Base-by-base conservation (phyloP, 2,113 vertebrate genomes). In the Vombatus ursinus region DNA sequence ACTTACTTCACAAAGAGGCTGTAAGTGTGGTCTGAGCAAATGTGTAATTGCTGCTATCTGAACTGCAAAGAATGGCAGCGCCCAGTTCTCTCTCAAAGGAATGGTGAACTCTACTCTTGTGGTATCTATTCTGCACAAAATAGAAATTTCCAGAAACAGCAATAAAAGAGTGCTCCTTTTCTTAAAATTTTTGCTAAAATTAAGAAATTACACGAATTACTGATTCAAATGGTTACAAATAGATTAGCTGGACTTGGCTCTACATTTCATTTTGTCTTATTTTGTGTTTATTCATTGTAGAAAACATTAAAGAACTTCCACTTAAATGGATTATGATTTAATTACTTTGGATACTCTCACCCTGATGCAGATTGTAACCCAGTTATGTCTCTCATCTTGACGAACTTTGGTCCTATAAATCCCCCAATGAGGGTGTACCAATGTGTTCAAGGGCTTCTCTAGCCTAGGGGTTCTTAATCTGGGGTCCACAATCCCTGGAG, bases 21-120 rank as follows among this genome's bases (percentile, higher is more conserved):
- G 99, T 95, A 99, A 98, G 94, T 99, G 99, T 96, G 98, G 98
- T 95, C 99, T 98, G 50, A 99, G 98, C 53, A 99, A 99, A 97
- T 99, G 99, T 0, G 99, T 99, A 98, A 99, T 99, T 6, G 99
- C 98, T 44, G 99, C 98, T 94, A 99, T 98, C 97, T 99, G 99
- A 96, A 99, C 98, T 0, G 99, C 99, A 91, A 99, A 99, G 98
- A 99, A 99, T 0, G 99, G 99, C 92, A 99, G 96, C 2, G 99
- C 99, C 99, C 99, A 99, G 97, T 99, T 99, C 98, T 99, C 99
- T 98, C 99, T 99, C 93, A 99, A 98, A 12, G 99, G 99, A 98
- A 99, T 99, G 97, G 99, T 99, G 98, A 99, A 99, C 98, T 99
- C 99, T 52, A 99, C 99, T 92, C 99, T 99, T 57, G 99, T 99